Evolutionary conservation across 2,797 vertebrate species (phyloP), one percentile per base, ranked within the genome.

Genomic region (Hybognathus amarus): DNA sequence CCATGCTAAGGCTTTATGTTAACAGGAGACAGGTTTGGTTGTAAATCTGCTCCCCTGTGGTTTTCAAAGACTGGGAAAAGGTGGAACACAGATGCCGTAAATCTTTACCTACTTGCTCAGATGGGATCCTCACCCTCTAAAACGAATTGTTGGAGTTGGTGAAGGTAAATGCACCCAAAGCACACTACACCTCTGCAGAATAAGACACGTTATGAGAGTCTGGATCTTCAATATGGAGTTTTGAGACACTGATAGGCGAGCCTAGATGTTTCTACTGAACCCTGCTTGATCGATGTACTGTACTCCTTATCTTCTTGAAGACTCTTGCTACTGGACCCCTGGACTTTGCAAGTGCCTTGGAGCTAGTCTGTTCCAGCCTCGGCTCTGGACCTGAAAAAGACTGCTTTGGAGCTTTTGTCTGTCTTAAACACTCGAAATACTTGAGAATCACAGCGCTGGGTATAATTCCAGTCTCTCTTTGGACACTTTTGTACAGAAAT

Each of bases 271-370:
- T 54, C 73, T 56, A 20, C 24, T 36, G 38, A 42, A 22, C 59
- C 22, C 24, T 47, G 7, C 33, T 30, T 24, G n/a, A 66, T 82
- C 33, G 42, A 50, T 22, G 9, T 70, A 64, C 56, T 24, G 9
- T 74, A 64, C 56, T 24, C 56, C 85, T 87, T 84, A 86, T 86
- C 86, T 88, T 87, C 89, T 92, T 86, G 85, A 91, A 92, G 88
- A 91, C 89, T 89, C 86, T 85, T 89, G 87, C 91, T 88, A 90
- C 90, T 91, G 91, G 91, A 93, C 87, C 90, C 91, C 93, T 90
- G 92, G 90, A 93, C 92, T 94, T 96, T 96, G 96, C 95, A 98
- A 98, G 97, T 98, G 97, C 97, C 97, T 99, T 97, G 95, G 94
- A 95, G 94, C 92, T 92, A 92, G 90, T 88, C 95, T 92, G 94